Base-by-base conservation (phyloP, 2,113 vertebrate species). In the Strigops habroptila region DNA sequence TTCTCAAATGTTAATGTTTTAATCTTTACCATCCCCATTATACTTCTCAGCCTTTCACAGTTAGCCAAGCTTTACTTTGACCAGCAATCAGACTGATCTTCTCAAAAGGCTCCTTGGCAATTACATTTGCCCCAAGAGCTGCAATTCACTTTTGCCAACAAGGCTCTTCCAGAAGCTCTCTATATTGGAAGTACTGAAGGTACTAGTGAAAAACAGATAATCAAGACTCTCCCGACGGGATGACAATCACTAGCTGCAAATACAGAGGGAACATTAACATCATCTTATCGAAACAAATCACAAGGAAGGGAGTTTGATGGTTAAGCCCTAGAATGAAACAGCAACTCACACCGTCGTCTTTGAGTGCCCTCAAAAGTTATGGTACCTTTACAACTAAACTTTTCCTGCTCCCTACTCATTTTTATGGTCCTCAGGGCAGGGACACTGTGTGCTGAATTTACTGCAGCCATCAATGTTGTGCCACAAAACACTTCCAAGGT, bases 1-100 rank as follows among this genome's bases (percentile, higher is more conserved):
- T 81, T 49, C 69, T 82, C 43, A 75, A 62, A 82, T 59, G 39
- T 64, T 76, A 93, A 53, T 27, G 44, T 85, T 91, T 78, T 55
- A 91, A 59, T 89, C 55, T 78, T 86, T 76, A 59, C 27, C 51
- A 79, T 78, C 24, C 12, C 31, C 30, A n/a, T 86, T 71, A 82
- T 24, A 55, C n/a, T 84, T 51, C 41, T 82, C n/a, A 67, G 65
- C 13, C 31, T 76, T 82, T 78, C 70, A 87, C 21, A 75, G 64
- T 48, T 59, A 84, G 48, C 33, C 24, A 89, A 89, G 33, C 48
- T 95, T 86, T 91, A 92, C 92, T 82, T 95, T 79, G 52, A 84
- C 51, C 49, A 84, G 89, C 30, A 77, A 76, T 86, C 60, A 63
- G 52, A 68, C 27, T 44, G 24, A 51, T 82, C 18, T 90, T 8